A percentile compares a stretch with the other conserved stretches of the same genome.
These are phyloP conservation scores for Agonopterix subpropinquella DNA, from an alignment of 2,888 invertebrate species.

Conservation along the genomic window DNA sequence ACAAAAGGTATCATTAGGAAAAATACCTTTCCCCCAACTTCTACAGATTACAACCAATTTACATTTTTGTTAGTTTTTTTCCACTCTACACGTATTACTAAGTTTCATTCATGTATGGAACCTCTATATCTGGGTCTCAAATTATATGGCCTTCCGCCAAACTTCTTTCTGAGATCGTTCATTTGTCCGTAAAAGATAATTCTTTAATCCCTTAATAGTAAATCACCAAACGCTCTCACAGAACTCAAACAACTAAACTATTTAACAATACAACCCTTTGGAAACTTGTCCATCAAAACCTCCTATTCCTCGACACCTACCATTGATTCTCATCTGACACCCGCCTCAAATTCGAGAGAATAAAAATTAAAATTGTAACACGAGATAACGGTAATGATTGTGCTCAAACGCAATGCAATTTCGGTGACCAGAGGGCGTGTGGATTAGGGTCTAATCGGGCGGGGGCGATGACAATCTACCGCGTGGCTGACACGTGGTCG, in stretches of 20 bases:
- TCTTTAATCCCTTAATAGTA: neutral
- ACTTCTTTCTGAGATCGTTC: neutral
- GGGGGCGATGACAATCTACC: conserved; percentile 65
- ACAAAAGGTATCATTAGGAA: too few species aligned
- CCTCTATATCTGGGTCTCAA: too few species aligned
- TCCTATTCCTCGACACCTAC: conserved; percentile 31
- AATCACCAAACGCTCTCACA: neutral
- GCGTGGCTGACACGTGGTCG: conserved; percentile 37
- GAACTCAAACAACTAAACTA: too few species aligned
- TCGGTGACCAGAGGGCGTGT: conserved; percentile 49
- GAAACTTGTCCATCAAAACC: conserved; percentile 18
- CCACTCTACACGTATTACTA: too few species aligned
- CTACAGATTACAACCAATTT: too few species aligned
- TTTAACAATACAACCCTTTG: conserved; percentile 25
- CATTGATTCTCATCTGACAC: neutral
- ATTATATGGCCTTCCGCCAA: too few species aligned
- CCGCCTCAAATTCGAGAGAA: conserved; percentile 23
- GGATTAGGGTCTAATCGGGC: conserved; percentile 66
- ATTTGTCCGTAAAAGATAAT: too few species aligned
- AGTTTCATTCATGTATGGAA: too few species aligned
- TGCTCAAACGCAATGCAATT: conserved; percentile 51
- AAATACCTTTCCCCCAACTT: too few species aligned
- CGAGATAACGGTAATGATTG: conserved; percentile 61
- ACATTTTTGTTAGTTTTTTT: too few species aligned
- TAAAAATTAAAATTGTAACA: conserved; percentile 46